Conservation (phyloP, 2,797 vertebrate species). For the Darevskia nairensis region DNA sequence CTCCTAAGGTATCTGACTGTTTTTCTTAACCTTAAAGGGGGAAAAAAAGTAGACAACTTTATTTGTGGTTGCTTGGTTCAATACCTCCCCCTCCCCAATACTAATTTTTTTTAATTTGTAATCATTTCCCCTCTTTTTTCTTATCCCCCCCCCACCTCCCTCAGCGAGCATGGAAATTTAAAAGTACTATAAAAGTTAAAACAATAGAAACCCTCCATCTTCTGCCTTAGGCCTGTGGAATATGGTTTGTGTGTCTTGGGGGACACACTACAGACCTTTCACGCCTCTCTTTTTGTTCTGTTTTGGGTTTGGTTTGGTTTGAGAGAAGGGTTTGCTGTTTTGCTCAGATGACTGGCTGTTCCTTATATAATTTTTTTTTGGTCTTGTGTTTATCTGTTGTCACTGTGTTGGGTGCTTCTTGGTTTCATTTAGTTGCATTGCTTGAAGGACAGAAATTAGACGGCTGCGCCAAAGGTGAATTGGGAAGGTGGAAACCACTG, state of each 20-base stretch:
- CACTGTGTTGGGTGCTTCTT: too few relatives aligned
- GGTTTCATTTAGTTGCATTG: too few relatives aligned
- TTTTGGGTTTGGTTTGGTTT: constrained; percentile 12
- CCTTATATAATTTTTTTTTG: constrained; percentile 1
- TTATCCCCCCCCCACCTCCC: not conserved
- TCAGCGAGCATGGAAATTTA: not conserved
- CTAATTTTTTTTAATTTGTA: constrained; percentile 1
- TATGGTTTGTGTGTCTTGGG: constrained; percentile 13
- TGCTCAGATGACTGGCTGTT: constrained; percentile 32
- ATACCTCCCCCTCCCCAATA: not conserved
- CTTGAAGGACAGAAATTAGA: too few relatives aligned
- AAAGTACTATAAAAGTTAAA: not conserved
- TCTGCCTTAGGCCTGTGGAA: not conserved
- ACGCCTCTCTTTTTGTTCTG: not conserved
- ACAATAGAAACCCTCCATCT: not conserved
- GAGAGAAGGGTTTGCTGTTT: constrained; percentile 19
- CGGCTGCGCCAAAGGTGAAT: too few relatives aligned
- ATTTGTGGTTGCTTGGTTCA: constrained; percentile 3
- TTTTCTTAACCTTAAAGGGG: not conserved
- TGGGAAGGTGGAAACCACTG: too few relatives aligned
- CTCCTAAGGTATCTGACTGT: not conserved
- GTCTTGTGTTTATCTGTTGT: too few relatives aligned
- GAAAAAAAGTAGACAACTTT: not conserved
- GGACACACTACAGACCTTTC: not conserved
- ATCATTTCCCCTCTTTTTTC: not conserved